Percentiles rank a stretch among this genome's conserved stretches.
Evolutionary conservation across 2,797 vertebrate species (phyloP).

Genomic region (Takifugu ocellatus): DNA sequence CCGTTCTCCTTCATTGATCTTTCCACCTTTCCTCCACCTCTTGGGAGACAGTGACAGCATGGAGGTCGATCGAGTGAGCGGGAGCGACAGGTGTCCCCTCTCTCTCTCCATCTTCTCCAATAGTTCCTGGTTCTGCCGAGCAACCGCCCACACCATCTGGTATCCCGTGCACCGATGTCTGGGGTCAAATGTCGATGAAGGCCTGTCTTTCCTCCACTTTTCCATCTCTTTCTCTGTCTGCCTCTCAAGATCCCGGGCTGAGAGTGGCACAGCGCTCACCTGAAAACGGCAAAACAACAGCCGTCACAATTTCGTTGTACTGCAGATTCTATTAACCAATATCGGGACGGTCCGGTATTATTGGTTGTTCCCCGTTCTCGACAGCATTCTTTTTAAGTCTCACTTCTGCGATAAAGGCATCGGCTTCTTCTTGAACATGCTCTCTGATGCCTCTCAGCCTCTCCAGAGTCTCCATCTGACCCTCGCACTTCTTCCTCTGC

Average conservation of each 20-base stretch:
- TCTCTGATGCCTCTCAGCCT: constrained; percentile 77
- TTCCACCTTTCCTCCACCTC: constrained; percentile 60
- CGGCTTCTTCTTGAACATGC: constrained; percentile 73
- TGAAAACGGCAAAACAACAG: constrained; percentile 37
- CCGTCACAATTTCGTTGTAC: background rate
- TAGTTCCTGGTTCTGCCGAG: constrained; percentile 49
- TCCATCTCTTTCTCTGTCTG: constrained; percentile 74
- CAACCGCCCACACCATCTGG: constrained; percentile 70
- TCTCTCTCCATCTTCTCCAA: constrained; percentile 54
- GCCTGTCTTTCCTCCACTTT: constrained; percentile 72
- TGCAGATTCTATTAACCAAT: background rate
- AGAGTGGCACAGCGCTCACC: constrained; percentile 81
- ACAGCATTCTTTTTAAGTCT: constrained; percentile 1
- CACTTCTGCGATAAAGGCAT: constrained; percentile 84
- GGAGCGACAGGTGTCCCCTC: constrained; percentile 64
- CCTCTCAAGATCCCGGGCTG: constrained; percentile 77
- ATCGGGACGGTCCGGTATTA: no score
- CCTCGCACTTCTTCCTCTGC: constrained; percentile 79
- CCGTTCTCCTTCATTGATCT: constrained; percentile 41
- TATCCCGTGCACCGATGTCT: constrained; percentile 79
- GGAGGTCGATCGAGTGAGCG: constrained; percentile 69
- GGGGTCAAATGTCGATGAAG: constrained; percentile 78
- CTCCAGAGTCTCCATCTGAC: constrained; percentile 87
- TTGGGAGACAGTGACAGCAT: constrained; percentile 73
- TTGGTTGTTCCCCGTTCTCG: background rate